Percentiles rank a stretch among this genome's conserved stretches.
Conservation (phyloP, 2,797 vertebrate species). For the Sebastes diploproa region DNA sequence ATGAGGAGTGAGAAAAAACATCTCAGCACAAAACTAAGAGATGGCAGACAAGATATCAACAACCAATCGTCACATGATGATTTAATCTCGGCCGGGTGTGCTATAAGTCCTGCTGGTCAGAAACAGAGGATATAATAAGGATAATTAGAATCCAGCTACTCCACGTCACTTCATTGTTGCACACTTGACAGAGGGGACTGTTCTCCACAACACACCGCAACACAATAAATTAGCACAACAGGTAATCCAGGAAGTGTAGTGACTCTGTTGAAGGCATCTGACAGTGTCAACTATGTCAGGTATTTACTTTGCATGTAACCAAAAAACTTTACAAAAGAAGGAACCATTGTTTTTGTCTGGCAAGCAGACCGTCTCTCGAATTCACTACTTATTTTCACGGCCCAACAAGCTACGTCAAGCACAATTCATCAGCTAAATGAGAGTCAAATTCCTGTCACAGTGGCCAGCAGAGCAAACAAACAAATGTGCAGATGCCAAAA, state of each 20-base stretch:
- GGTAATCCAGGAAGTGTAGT: background rate
- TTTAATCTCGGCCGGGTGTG: background rate
- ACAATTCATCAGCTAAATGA: background rate
- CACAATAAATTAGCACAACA: background rate
- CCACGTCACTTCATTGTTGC: background rate
- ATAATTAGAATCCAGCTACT: slow-evolving; percentile 15
- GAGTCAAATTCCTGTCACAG: background rate
- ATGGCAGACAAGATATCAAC: fast-evolving
- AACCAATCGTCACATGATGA: slow-evolving; percentile 2
- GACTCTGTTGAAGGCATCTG: background rate
- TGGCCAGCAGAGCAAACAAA: background rate
- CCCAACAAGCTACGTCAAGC: background rate
- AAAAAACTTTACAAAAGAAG: background rate
- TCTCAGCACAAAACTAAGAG: background rate
- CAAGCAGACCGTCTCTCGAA: background rate
- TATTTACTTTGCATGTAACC: background rate
- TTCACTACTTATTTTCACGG: background rate
- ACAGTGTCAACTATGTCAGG: background rate
- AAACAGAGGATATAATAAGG: background rate
- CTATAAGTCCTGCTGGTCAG: background rate
- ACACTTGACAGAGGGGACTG: background rate
- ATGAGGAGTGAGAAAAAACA: background rate
- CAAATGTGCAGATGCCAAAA: background rate
- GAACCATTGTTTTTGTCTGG: background rate
- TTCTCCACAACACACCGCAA: background rate